Conservation (phyloP, 2,113 vertebrate species). For the Harpagus bidentatus region DNA sequence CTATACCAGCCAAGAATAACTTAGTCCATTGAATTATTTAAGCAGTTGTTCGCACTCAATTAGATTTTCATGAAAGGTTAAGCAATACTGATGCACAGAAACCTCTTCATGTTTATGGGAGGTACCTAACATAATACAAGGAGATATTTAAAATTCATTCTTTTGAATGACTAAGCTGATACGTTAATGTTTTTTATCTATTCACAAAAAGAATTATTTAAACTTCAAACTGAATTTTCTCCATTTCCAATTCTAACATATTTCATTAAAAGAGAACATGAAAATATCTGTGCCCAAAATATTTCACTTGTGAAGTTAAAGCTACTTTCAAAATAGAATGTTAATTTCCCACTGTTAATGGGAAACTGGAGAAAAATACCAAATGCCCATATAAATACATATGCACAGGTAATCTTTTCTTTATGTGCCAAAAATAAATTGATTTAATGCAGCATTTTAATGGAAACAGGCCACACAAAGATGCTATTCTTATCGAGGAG, state of each 20-base stretch:
- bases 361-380: neutral
- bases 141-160: neutral
- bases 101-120: neutral
- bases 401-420: neutral
- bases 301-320: neutral
- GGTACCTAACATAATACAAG: neutral
- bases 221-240: neutral
- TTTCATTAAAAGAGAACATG: neutral
- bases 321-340: neutral
- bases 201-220: neutral
- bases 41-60: constrained; percentile 40
- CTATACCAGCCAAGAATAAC: constrained; percentile 28
- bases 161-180: neutral
- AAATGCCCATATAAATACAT: neutral
- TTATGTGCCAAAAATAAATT: neutral
- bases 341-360: neutral
- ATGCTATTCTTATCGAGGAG: neutral
- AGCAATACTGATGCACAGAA: constrained; percentile 23
- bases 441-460: neutral
- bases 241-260: neutral
- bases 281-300: neutral
- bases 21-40: constrained; percentile 57
- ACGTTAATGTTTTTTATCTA: neutral
- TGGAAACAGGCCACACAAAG: neutral
- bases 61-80: constrained; percentile 60